Evolutionary conservation across 2,888 invertebrate genomes (phyloP), one percentile per base, ranked within the genome.

Genomic region (Campaea margaritaria): DNA sequence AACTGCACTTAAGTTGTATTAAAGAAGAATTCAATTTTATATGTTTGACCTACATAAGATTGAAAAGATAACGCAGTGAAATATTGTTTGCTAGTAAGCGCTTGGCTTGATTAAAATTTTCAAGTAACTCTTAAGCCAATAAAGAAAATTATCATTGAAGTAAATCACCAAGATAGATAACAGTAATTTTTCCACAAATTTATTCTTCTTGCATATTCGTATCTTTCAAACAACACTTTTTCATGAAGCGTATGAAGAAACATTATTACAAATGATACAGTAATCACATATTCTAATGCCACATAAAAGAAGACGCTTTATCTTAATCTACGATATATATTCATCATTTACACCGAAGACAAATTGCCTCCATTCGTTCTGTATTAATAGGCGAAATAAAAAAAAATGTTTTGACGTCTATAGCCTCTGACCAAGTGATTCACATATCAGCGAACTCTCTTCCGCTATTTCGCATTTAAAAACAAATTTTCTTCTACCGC

Each of bases 271-370:
- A 27, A 51, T 51, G 44, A 45, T 53, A 39, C 46, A 45, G 31
- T 31, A 45, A 42, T 50, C 15, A 3, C 41, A 15, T 42, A 27
- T 50, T 50, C 14, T 42, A 31, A 50, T 42, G 50, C 15, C 52
- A 39, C 53, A 39, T 39, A 15, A 46, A 53, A 53, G 50, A 41
- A 27, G 11, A n/a, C 36, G 34, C 15, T 51, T 16, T 31, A 51
- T 51, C 15, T 43, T 9, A 51, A 31, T 15, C 14, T 31, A 31
- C n/a, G 27, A 21, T 38, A 47, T 38, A n/a, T 47, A 44, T 45
- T 46, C 46, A 45, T 45, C 39, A 53, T 46, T 53, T 46, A 53
- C 45, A 53, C 45, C 39, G 39, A 46, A 45, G 44, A 52, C 28
- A 36, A 52, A 52, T 38, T 4, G 13, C 36, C 11, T 13, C 5